Conservation (phyloP, 2,797 vertebrate species). For the Acanthornis magna region DNA sequence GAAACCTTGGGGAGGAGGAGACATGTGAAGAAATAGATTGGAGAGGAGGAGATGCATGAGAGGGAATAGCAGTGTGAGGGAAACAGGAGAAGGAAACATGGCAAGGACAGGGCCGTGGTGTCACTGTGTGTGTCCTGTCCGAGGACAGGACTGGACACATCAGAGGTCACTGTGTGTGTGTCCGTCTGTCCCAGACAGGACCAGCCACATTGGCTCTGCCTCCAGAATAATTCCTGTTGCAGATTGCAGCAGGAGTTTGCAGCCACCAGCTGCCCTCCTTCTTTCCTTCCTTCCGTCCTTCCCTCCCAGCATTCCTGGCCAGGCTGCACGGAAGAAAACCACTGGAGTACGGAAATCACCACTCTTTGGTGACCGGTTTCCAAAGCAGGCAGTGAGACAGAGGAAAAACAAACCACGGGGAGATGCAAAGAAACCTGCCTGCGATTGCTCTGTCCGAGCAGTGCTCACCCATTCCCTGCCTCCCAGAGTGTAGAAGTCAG, state of each 20-base stretch:
- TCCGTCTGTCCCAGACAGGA: no score
- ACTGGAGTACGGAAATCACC: background rate
- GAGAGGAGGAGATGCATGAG: fast-evolving
- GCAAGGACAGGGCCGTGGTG: background rate
- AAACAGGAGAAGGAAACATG: fast-evolving
- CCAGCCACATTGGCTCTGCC: background rate
- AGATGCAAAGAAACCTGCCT: background rate
- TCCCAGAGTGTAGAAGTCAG: background rate
- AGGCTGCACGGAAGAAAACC: background rate
- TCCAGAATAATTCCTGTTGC: background rate
- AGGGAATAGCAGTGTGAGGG: background rate
- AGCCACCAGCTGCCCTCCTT: fast-evolving
- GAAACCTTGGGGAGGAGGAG: background rate
- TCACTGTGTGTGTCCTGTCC: background rate
- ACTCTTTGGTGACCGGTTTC: background rate
- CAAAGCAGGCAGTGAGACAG: background rate
- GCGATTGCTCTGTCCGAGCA: background rate
- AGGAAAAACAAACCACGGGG: background rate
- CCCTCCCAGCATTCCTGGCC: background rate
- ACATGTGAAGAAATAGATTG: fast-evolving
- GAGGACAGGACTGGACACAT: background rate
- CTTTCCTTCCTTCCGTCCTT: background rate
- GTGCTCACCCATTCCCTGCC: background rate
- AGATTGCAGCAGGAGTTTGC: background rate
- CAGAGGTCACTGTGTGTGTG: background rate